Percentiles rank a stretch among this genome's conserved stretches.
Conservation (phyloP, 2,113 vertebrate species). For the Trogon melanurus region DNA sequence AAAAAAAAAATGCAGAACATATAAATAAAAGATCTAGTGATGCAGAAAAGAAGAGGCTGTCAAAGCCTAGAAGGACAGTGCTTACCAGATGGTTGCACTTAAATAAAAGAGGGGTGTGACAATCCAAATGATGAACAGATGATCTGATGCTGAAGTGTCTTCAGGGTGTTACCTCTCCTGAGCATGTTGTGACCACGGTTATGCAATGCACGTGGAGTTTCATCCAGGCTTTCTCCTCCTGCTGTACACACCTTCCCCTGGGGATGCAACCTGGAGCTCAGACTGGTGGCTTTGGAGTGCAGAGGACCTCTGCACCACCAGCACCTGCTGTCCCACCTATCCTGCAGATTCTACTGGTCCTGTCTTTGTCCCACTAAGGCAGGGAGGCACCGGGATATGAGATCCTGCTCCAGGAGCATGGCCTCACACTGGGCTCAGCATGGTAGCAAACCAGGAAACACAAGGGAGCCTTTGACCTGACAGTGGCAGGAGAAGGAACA, state of each 20-base stretch:
- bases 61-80: background rate
- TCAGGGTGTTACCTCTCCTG: background rate
- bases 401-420: background rate
- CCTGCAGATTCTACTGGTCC: background rate
- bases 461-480: background rate
- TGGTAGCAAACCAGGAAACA: rapidly evolving
- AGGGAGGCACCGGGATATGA: background rate
- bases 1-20: background rate
- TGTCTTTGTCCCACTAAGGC: background rate
- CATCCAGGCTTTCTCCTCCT: background rate
- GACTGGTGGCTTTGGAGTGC: background rate
- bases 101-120: background rate
- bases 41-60: background rate
- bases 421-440: background rate
- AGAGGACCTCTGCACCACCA: background rate
- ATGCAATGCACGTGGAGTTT: background rate
- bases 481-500: background rate
- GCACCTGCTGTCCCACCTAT: background rate
- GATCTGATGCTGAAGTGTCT: background rate
- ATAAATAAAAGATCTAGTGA: background rate
- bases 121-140: background rate
- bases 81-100: background rate
- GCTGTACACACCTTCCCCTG: rapidly evolving
- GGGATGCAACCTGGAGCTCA: background rate
- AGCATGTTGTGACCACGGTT: background rate